A percentile compares a stretch with the other conserved stretches of the same genome.
phyloP scores from a whole-genome alignment of 2,888 invertebrate species.

The Caenorhabditis sp. region DNA sequence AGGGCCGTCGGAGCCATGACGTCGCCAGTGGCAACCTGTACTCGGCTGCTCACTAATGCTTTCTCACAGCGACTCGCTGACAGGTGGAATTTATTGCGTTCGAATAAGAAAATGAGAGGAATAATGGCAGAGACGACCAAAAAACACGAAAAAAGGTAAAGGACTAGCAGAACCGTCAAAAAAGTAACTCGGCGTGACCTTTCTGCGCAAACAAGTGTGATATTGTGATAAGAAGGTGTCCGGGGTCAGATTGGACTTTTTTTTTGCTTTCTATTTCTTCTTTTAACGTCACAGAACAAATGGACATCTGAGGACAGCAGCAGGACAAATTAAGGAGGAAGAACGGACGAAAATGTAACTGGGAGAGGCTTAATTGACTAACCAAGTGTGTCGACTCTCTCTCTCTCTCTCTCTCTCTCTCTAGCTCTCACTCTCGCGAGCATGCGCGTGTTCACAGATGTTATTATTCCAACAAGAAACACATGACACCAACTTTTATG shows the following conservation, averaged over 20 bases:
- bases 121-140: not conserved
- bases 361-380: slow-evolving; percentile 42
- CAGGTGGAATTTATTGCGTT: too few relatives aligned
- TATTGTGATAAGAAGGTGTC: too few relatives aligned
- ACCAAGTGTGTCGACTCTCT: slow-evolving; percentile 37
- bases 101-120: not conserved
- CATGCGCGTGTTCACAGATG: slow-evolving; percentile 44
- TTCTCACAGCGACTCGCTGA: too few relatives aligned
- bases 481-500: too few relatives aligned
- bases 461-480: slow-evolving; percentile 38
- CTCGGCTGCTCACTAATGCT: not conserved
- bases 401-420: not conserved
- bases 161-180: too few relatives aligned
- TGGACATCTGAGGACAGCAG: slow-evolving; percentile 20
- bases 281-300: too few relatives aligned
- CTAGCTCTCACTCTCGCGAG: too few relatives aligned
- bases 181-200: too few relatives aligned
- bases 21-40: slow-evolving; percentile 39
- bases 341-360: slow-evolving; percentile 4
- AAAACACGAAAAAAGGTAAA: too few relatives aligned
- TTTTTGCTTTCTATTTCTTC: too few relatives aligned
- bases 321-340: slow-evolving; percentile 24
- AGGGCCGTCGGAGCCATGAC: not conserved
- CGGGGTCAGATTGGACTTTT: too few relatives aligned
- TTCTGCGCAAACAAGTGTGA: too few relatives aligned